Conservation (phyloP, 2,113 vertebrate genomes). For the Bettongia penicillata region DNA sequence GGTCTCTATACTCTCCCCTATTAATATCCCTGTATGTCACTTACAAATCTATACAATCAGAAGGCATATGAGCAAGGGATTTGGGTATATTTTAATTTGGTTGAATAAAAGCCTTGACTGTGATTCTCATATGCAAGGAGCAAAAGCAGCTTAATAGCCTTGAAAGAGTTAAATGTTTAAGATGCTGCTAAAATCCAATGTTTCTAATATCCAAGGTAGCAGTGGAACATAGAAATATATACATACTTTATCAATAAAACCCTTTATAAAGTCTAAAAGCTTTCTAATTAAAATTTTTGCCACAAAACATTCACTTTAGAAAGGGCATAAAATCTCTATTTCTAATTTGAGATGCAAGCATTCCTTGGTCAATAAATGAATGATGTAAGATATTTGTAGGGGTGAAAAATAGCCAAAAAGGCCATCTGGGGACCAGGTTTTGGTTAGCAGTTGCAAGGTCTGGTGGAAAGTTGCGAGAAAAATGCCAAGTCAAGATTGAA, state of each 20-base stretch:
- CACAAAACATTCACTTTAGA: not conserved
- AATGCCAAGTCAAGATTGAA: conserved; percentile 60
- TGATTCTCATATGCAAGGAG: not conserved
- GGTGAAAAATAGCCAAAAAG: conserved; percentile 58
- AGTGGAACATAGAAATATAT: not conserved
- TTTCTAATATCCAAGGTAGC: not conserved
- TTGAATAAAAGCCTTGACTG: not conserved
- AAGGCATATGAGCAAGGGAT: not conserved
- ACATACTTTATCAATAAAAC: not conserved
- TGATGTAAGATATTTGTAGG: not conserved
- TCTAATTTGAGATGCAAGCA: not conserved
- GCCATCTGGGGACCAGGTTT: conserved; percentile 79
- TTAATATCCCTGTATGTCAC: not conserved
- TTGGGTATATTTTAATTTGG: not conserved
- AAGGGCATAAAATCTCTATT: not conserved
- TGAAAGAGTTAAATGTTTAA: not conserved
- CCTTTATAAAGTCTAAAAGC: not conserved
- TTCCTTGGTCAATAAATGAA: conserved; percentile 8
- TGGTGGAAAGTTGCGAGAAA: conserved; percentile 46
- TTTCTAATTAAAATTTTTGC: not conserved
- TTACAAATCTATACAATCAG: not conserved
- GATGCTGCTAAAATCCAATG: not conserved
- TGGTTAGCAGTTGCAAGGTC: conserved; percentile 59
- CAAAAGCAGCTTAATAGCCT: not conserved
- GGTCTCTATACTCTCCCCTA: too few species aligned